Evolutionary conservation across 1,140 invertebrate species (phyloP).

Genomic region (Cecropterus lyciades): DNA sequence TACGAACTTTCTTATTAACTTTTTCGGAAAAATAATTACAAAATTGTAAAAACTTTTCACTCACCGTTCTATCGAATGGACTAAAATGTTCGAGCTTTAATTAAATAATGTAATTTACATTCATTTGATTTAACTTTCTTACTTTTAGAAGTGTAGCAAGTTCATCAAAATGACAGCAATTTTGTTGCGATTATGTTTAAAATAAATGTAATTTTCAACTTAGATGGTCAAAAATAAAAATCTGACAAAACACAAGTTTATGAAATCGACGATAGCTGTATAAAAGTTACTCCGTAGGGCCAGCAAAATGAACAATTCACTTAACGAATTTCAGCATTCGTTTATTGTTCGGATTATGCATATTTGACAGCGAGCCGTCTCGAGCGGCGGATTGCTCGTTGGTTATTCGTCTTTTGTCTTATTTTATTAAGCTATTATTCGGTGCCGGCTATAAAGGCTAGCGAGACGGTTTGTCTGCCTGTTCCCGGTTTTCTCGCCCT

Average conservation of each 20-base stretch:
- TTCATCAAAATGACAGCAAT: too few relatives aligned
- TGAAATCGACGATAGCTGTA: slow-evolving; percentile 5
- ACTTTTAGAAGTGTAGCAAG: too few relatives aligned
- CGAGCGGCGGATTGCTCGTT: slow-evolving; percentile 53
- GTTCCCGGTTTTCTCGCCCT: slow-evolving; percentile 77
- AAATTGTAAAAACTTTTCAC: too few relatives aligned
- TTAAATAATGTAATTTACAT: too few relatives aligned
- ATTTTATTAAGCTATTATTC: slow-evolving; percentile 75
- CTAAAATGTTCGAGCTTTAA: too few relatives aligned
- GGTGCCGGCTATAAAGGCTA: slow-evolving; percentile 66
- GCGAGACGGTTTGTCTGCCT: slow-evolving; percentile 82
- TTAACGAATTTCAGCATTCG: slow-evolving; percentile 40
- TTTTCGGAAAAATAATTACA: not conserved
- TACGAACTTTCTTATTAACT: not conserved
- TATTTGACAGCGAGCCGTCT: slow-evolving; percentile 60
- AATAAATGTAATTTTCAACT: not conserved
- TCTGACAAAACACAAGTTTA: not conserved
- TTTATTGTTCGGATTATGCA: slow-evolving; percentile 58
- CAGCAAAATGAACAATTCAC: slow-evolving; percentile 28
- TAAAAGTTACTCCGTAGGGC: slow-evolving; percentile 13
- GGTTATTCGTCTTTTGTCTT: slow-evolving; percentile 75
- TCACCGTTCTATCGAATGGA: too few relatives aligned
- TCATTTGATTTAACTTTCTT: too few relatives aligned
- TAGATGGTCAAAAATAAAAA: slow-evolving; percentile 12
- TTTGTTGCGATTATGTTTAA: too few relatives aligned